Evolutionary conservation across 2,113 vertebrate genomes (phyloP).

Genomic region (Herpetotheres cachinnans): DNA sequence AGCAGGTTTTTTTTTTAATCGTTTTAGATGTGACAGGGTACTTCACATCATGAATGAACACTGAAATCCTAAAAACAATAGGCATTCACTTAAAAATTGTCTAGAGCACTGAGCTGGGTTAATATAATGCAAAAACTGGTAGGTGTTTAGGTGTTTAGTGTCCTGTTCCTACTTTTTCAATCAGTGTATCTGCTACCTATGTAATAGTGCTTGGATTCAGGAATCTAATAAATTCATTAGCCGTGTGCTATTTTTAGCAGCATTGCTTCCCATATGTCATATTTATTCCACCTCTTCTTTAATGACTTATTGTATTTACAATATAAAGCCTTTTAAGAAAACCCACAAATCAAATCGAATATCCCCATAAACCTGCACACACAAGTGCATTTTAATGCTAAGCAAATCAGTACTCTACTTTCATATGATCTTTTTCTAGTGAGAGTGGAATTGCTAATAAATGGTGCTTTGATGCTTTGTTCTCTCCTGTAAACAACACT

Average conservation of each 20-base stretch:
- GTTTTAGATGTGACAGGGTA: neutral
- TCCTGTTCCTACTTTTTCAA: neutral
- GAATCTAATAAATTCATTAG: neutral
- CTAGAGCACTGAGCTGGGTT: neutral
- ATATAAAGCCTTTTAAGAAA: neutral
- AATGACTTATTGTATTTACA: neutral
- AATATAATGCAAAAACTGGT: neutral
- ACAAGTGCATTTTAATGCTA: neutral
- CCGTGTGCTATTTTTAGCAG: neutral
- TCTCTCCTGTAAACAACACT: conserved; percentile 2
- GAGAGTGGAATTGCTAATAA: neutral
- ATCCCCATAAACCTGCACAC: neutral
- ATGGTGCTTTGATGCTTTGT: neutral
- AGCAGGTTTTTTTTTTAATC: neutral
- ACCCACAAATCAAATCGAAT: neutral
- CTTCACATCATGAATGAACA: neutral
- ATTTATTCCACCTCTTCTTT: neutral
- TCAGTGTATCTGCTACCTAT: neutral
- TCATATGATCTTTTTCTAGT: neutral
- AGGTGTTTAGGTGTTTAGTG: neutral
- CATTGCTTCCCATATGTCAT: neutral
- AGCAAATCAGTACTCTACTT: neutral
- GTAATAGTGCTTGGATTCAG: neutral
- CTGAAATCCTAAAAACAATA: neutral
- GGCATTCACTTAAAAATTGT: neutral